phyloP scores from a whole-genome alignment of 1,140 invertebrate genomes.

The Listronotus bonariensis region DNA sequence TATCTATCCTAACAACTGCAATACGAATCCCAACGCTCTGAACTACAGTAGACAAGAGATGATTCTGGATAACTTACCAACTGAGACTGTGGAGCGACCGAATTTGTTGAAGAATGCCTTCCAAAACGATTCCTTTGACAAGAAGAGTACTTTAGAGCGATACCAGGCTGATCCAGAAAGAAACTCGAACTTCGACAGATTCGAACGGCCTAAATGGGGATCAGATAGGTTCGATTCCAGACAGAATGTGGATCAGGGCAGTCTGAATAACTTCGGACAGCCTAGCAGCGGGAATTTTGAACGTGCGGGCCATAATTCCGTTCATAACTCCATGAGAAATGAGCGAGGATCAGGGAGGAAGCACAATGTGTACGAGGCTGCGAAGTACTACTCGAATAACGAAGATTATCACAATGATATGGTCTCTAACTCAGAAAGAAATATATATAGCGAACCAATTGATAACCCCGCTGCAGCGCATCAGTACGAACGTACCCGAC shows the following conservation, averaged over 20 bases:
- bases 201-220: conserved; percentile 54
- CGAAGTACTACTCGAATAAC: conserved; percentile 59
- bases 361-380: conserved; percentile 58
- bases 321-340: conserved; percentile 43
- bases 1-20: conserved; percentile 83
- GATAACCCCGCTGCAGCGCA: conserved; percentile 45
- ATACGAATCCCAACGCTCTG: conserved; percentile 81
- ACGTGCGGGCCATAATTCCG: conserved; percentile 39
- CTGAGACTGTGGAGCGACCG: conserved; percentile 59
- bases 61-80: conserved; percentile 59
- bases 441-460: conserved; percentile 53
- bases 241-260: conserved; percentile 44
- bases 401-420: conserved; percentile 55
- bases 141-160: conserved; percentile 60
- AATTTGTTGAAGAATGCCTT: conserved; percentile 57
- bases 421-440: conserved; percentile 48
- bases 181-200: conserved; percentile 51
- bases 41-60: conserved; percentile 75
- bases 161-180: conserved; percentile 49
- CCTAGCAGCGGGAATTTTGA: conserved; percentile 48
- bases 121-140: conserved; percentile 59
- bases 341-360: conserved; percentile 50
- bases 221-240: conserved; percentile 50
- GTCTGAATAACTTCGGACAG: conserved; percentile 44
- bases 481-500: conserved; percentile 53